A percentile compares a stretch with the other conserved stretches of the same genome.
phyloP scores from a whole-genome alignment of 2,797 vertebrate genomes.

The Alectoris magna region DNA sequence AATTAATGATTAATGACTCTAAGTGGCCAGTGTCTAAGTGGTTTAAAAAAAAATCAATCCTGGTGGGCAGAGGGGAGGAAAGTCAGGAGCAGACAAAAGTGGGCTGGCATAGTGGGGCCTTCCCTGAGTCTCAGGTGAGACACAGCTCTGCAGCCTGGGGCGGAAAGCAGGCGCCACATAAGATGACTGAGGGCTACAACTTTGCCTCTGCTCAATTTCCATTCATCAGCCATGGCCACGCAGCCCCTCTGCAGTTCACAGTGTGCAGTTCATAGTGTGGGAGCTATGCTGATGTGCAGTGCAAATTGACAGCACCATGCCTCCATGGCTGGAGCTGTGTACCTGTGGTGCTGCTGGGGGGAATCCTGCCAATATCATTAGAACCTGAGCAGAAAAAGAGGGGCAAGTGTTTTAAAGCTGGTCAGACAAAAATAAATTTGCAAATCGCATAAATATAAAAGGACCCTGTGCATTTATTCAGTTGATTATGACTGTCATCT shows the following conservation, averaged over 20 bases:
- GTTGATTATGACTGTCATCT: background rate
- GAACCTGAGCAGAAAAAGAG: background rate
- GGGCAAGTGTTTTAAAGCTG: background rate
- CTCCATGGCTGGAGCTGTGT: rapidly evolving
- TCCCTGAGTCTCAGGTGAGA: background rate
- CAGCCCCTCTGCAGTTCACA: background rate
- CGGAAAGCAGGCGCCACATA: background rate
- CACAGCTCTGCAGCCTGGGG: background rate
- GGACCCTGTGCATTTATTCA: background rate
- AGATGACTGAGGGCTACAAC: rapidly evolving
- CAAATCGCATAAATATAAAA: background rate
- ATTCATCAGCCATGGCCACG: rapidly evolving
- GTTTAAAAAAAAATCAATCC: background rate
- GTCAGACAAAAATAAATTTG: background rate
- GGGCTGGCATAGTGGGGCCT: background rate
- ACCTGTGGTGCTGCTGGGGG: background rate
- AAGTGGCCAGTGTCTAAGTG: background rate
- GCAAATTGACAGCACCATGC: rapidly evolving
- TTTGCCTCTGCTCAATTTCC: background rate
- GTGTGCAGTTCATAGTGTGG: background rate
- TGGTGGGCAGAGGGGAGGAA: rapidly evolving
- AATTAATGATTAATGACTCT: slow-evolving; percentile 54
- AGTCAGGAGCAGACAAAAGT: background rate
- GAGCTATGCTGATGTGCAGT: background rate
- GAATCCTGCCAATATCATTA: background rate